Evolutionary conservation across 2,113 vertebrate species (phyloP), one percentile per base, ranked within the genome.

Genomic region (Ascaphus truei): DNA sequence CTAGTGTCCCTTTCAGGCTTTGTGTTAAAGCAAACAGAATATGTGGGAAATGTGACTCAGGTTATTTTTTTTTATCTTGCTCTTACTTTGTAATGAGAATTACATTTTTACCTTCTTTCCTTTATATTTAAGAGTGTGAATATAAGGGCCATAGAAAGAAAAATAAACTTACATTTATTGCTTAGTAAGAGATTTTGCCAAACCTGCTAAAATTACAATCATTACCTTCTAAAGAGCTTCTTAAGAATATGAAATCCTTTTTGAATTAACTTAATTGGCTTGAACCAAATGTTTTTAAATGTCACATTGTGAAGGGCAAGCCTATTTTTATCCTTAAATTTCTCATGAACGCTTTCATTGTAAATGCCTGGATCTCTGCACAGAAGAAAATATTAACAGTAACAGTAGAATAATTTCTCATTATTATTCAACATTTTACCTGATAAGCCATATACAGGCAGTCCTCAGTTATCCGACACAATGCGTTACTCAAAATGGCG

Each of bases 201-300:
- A 59, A 60, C 66, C 66, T 59, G 66, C 55, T 68, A 50, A 68
- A 68, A 47, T 41, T 59, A 59, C 66, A 68, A 55, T 68, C 66
- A 68, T 68, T 68, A 68, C 59, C 55, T 68, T 68, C 66, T 59
- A 51, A 68, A 68, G 55, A 59, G 55, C 66, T 39, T 59, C 41
- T 59, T 23, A 68, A 59, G 55, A 58, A 68, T 55, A 68, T 68
- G 59, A 59, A 68, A 59, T 68, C 60, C 66, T 59, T 68, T 59
- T 68, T 68, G 66, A 68, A 68, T 68, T 68, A 68, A 59, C 55
- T 68, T 68, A 68, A 68, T 68, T 68, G 66, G 66, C 66, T 59
- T 59, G 55, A 68, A 68, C 66, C 55, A 59, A 68, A 68, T 68
- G 66, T 68, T 55, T 68, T 51, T 50, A 59, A 68, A 68, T 68